A percentile compares a stretch with the other conserved stretches of the same genome.
phyloP scores from a whole-genome alignment of 1,140 invertebrate species.

The Apocrypta bakeri region DNA sequence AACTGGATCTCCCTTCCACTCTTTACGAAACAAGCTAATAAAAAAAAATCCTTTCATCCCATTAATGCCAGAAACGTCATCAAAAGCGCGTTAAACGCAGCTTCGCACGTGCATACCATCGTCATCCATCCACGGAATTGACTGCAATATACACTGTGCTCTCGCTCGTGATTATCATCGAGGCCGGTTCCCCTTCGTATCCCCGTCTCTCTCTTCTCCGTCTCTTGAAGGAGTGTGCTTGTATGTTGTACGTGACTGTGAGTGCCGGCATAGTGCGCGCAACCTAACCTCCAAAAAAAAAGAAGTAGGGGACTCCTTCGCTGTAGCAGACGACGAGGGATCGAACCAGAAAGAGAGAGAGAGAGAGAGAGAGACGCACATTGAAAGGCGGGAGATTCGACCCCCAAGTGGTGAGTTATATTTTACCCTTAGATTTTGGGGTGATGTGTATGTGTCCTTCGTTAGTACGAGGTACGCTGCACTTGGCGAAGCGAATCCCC shows the following conservation, averaged over 20 bases:
- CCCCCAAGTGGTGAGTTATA: constrained; percentile 42
- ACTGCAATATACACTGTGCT: not conserved
- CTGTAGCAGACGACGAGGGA: not conserved
- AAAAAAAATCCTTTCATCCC: not conserved
- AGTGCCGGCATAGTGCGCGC: not conserved
- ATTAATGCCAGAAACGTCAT: not conserved
- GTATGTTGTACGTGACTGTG: constrained; percentile 7
- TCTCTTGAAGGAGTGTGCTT: not conserved
- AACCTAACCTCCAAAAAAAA: not conserved
- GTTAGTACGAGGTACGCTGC: not conserved
- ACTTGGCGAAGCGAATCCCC: not conserved
- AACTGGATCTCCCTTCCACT: not conserved
- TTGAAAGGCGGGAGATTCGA: constrained; percentile 21
- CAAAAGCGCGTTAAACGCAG: not conserved
- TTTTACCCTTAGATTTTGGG: constrained; percentile 40
- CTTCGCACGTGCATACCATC: constrained; percentile 18
- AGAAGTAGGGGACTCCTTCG: not conserved
- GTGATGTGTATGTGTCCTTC: constrained; percentile 18
- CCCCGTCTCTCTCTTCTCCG: not conserved
- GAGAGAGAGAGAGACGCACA: not conserved
- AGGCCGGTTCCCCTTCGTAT: not conserved
- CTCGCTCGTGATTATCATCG: constrained; percentile 11
- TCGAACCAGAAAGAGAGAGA: not conserved
- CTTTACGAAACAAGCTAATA: not conserved
- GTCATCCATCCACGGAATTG: not conserved